Conservation (phyloP, 2,113 vertebrate genomes). For the Numenius arquata region DNA sequence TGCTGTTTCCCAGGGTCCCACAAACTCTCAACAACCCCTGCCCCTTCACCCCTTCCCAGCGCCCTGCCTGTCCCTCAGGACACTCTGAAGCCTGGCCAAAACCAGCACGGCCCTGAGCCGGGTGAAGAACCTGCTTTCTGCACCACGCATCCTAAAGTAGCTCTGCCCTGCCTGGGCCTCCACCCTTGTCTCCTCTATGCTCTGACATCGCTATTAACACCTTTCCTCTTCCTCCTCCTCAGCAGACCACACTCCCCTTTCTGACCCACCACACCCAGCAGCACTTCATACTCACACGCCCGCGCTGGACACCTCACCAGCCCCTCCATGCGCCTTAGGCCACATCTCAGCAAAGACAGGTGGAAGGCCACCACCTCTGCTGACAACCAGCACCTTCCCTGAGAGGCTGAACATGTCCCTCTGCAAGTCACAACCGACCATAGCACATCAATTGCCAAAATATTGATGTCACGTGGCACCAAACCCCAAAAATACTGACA, state of each 20-base stretch:
- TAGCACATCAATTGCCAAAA: not conserved
- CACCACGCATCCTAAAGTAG: not conserved
- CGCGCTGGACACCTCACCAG: not conserved
- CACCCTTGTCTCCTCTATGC: not conserved
- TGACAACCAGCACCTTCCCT: not conserved
- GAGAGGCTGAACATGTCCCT: not conserved
- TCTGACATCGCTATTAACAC: not conserved
- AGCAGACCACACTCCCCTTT: accelerated
- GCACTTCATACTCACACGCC: accelerated
- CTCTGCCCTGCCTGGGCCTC: not conserved
- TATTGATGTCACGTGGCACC: not conserved
- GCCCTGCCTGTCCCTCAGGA: not conserved
- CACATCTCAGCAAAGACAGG: accelerated
- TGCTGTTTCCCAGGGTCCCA: not conserved
- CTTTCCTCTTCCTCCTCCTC: not conserved
- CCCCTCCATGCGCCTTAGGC: not conserved
- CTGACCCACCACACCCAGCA: not conserved
- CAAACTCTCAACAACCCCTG: not conserved
- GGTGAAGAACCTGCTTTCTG: not conserved
- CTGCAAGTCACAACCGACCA: not conserved
- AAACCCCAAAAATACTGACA: not conserved
- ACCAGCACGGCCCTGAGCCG: accelerated
- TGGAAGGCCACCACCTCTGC: not conserved
- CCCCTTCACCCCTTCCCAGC: accelerated
- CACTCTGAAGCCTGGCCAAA: not conserved